phyloP scores from a whole-genome alignment of 1,140 invertebrate species.

The Bombus affinis region DNA sequence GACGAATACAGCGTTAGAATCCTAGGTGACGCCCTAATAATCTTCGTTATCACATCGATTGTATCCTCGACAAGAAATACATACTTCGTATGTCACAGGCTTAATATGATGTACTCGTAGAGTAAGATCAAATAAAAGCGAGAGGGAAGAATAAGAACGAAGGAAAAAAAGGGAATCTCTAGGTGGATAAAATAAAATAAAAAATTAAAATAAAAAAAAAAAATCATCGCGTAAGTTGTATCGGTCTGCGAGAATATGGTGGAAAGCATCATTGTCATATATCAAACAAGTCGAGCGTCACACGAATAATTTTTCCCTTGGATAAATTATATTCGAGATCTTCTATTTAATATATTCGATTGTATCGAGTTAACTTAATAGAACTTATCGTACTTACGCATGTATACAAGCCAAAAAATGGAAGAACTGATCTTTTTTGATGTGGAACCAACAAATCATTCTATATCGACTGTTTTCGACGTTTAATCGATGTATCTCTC shows the following conservation, averaged over 20 bases:
- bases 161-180: conserved; percentile 6
- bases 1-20: conserved; percentile 55
- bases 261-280: background rate
- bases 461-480: conserved; percentile 3
- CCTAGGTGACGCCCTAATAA: conserved; percentile 49
- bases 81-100: conserved; percentile 41
- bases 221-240: conserved; percentile 6
- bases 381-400: background rate
- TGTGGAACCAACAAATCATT: conserved; percentile 17
- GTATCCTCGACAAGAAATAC: conserved; percentile 30
- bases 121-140: conserved; percentile 32
- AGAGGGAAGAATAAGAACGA: conserved; percentile 3
- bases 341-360: background rate
- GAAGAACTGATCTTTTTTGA: conserved; percentile 13
- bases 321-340: background rate
- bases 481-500: conserved; percentile 38
- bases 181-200: background rate
- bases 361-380: background rate
- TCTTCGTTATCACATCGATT: conserved; percentile 34
- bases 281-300: background rate
- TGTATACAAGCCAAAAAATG: background rate
- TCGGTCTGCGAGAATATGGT: background rate
- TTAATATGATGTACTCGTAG: conserved; percentile 43
- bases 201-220: background rate
- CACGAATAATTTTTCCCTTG: background rate